Conservation (phyloP, 1,140 invertebrate species). For the Cotesia glomerata region DNA sequence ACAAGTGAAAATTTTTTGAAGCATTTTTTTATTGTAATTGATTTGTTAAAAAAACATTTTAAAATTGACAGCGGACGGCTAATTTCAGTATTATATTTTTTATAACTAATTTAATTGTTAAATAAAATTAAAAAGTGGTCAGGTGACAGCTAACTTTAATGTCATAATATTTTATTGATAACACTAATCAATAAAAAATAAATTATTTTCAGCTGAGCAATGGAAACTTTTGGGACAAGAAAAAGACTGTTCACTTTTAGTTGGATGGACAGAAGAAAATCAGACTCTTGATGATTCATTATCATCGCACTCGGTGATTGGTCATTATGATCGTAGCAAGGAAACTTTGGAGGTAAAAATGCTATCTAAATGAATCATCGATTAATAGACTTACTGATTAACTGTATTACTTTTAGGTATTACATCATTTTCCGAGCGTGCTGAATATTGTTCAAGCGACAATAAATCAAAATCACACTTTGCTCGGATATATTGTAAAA, state of each 20-base stretch:
- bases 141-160: too few species aligned
- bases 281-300: constrained; percentile 48
- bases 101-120: too few species aligned
- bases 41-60: too few species aligned
- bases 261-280: constrained; percentile 72
- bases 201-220: constrained; percentile 69
- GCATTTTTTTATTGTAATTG: too few species aligned
- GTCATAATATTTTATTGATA: not conserved
- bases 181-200: not conserved
- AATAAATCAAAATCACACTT: constrained; percentile 70
- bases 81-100: too few species aligned
- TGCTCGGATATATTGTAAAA: constrained; percentile 74
- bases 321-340: constrained; percentile 53
- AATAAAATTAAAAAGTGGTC: too few species aligned
- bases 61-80: too few species aligned
- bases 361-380: not conserved
- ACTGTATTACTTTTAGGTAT: constrained; percentile 56
- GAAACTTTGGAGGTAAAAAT: constrained; percentile 50
- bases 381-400: not conserved
- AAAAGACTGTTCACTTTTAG: constrained; percentile 72
- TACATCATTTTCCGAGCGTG: constrained; percentile 70
- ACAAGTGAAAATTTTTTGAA: too few species aligned
- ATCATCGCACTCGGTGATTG: constrained; percentile 51
- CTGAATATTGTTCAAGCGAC: constrained; percentile 79
- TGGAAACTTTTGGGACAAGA: constrained; percentile 80